A percentile compares a stretch with the other conserved stretches of the same genome.
These are phyloP conservation scores for Toxotes lorentzi DNA, from an alignment of 2,797 vertebrate species.

Conservation along the genomic window DNA sequence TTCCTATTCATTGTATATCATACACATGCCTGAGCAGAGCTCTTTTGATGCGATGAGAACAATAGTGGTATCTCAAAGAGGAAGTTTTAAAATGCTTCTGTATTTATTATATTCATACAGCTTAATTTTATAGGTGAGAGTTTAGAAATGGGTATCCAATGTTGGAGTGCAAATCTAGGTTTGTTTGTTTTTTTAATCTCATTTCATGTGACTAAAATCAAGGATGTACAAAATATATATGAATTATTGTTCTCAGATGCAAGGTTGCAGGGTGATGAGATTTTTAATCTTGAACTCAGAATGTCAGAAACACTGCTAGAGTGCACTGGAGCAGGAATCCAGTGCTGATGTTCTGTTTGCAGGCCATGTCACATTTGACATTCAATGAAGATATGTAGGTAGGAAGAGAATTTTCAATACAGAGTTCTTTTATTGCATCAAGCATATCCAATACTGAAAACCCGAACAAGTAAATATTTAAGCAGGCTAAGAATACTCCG, in stretches of 20 bases:
- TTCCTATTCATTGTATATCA: conserved; percentile 8
- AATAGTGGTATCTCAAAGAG: neutral
- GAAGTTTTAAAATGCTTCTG: neutral
- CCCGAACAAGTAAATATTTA: neutral
- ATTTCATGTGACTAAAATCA: neutral
- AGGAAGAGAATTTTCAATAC: neutral
- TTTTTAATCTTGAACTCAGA: conserved; percentile 5
- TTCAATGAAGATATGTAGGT: neutral
- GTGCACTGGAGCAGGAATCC: conserved; percentile 20
- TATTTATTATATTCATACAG: neutral
- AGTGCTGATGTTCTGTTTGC: conserved; percentile 15
- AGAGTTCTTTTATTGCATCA: neutral
- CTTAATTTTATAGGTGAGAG: neutral
- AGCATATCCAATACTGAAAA: neutral
- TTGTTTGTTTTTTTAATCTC: neutral
- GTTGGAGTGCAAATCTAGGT: neutral
- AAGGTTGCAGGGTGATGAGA: conserved; percentile 3
- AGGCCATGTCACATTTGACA: conserved; percentile 16
- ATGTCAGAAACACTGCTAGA: neutral
- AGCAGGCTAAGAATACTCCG: neutral
- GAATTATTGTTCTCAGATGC: neutral
- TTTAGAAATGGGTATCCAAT: neutral
- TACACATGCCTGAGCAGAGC: conserved; percentile 5
- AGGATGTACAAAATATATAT: neutral
- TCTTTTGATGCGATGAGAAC: conserved; percentile 3